Evolutionary conservation across 1,140 invertebrate species (phyloP), one percentile per base, ranked within the genome.

Genomic region (Yoshiicerus persimilis): DNA sequence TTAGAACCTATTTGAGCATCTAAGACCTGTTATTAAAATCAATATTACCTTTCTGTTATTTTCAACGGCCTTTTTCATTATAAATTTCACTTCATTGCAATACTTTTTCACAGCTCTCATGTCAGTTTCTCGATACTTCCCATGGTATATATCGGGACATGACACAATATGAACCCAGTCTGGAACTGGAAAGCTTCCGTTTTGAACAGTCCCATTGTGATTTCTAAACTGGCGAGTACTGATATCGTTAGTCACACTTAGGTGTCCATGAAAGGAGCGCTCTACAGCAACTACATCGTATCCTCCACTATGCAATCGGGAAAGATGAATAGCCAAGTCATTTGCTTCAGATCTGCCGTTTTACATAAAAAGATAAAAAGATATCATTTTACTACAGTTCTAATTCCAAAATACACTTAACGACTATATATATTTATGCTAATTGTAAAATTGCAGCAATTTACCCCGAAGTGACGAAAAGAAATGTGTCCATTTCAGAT

Each of bases 391-490:
- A n/a, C n/a, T n/a, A n/a, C n/a, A n/a, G n/a, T n/a, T n/a, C n/a
- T n/a, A n/a, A n/a, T n/a, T n/a, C n/a, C n/a, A n/a, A n/a, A n/a
- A n/a, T n/a, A n/a, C n/a, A n/a, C n/a, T n/a, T n/a, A n/a, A n/a
- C n/a, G n/a, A n/a, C n/a, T n/a, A n/a, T n/a, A n/a, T n/a, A n/a
- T n/a, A n/a, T n/a, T 34, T 11, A 70, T 75, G 6, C 36, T 27
- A 85, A 11, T 11, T 20, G 9, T 64, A 5, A 47, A 70, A 16
- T 84, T 86, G 20, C 16, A 56, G 25, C 23, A 47, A 11, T 91
- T 92, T 92, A 95, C 94, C 95, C 95, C 30, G 95, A 95, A 91
- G 95, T 95, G 3, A 94, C 93, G 88, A 95, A 94, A 87, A 94
- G 94, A 85, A 94, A 94, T 34, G 94, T 93, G 84, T 92, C 93